Evolutionary conservation across 1,140 invertebrate genomes (phyloP).

Genomic region (Sitobion miscanthi): DNA sequence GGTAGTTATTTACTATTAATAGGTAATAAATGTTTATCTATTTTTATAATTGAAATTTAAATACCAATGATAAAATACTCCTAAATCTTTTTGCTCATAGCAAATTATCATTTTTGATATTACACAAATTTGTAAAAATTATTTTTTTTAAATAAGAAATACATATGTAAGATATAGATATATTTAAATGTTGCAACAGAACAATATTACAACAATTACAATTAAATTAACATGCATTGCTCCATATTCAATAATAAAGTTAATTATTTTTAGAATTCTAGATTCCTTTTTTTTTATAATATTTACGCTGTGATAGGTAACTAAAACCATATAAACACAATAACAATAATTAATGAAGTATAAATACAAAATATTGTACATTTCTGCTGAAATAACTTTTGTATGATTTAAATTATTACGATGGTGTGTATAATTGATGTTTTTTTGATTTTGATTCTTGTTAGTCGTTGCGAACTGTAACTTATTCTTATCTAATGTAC

Average conservation of each 20-base stretch:
- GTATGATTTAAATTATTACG: background rate
- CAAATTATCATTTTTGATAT: background rate
- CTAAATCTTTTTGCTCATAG: background rate
- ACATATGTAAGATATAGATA: background rate
- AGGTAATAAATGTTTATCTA: background rate
- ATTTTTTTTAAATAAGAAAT: background rate
- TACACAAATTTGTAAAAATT: background rate
- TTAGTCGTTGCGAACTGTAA: background rate
- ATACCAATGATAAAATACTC: background rate
- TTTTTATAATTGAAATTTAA: background rate
- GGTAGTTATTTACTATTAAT: background rate
- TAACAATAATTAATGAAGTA: background rate
- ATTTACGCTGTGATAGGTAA: background rate
- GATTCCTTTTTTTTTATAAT: background rate
- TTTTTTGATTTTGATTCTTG: conserved; percentile 31
- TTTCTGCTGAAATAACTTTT: background rate
- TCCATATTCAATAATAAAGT: background rate
- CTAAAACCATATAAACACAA: background rate
- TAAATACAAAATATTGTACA: conserved; percentile 9
- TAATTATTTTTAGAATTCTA: too few relatives aligned
- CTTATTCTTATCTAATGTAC: conserved; percentile 36
- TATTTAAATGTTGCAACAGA: background rate
- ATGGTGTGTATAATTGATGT: background rate
- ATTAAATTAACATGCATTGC: background rate
- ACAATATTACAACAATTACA: too few relatives aligned